phyloP scores from a whole-genome alignment of 1,140 invertebrate genomes.

The Cherax quadricarinatus region DNA sequence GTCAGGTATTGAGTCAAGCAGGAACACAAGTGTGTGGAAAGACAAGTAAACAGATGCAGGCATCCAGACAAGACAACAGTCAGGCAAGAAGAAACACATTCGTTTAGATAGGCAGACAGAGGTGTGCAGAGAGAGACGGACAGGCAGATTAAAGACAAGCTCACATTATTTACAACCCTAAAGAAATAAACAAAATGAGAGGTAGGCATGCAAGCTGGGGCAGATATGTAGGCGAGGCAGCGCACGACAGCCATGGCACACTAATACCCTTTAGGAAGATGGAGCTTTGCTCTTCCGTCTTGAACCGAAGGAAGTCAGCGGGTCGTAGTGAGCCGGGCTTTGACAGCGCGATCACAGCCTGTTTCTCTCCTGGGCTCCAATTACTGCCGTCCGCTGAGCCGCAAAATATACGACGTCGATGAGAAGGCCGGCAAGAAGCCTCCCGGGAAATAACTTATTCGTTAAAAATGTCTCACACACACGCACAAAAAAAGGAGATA shows the following conservation, averaged over 20 bases:
- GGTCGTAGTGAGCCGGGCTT: neutral
- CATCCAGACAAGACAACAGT: too few species aligned
- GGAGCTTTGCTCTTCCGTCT: neutral
- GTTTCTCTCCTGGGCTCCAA: neutral
- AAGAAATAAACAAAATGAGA: too few species aligned
- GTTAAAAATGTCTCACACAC: neutral
- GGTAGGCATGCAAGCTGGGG: too few species aligned
- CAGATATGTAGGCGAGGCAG: neutral
- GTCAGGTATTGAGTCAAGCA: too few species aligned
- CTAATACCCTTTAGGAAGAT: neutral
- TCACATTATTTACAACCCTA: too few species aligned
- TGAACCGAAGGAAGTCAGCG: neutral
- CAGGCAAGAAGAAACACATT: neutral
- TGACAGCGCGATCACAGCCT: neutral
- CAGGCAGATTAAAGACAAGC: too few species aligned
- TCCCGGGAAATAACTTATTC: neutral
- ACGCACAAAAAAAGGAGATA: neutral
- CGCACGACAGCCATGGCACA: neutral
- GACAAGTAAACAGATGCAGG: too few species aligned
- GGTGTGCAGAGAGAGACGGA: too few species aligned
- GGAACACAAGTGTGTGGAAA: too few species aligned
- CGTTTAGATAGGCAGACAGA: too few species aligned
- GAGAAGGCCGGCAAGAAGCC: neutral
- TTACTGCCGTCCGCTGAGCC: constrained; percentile 1
- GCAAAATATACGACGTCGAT: neutral